Base-by-base conservation (phyloP, 2,797 vertebrate species). In the Anniella stebbinsi region DNA sequence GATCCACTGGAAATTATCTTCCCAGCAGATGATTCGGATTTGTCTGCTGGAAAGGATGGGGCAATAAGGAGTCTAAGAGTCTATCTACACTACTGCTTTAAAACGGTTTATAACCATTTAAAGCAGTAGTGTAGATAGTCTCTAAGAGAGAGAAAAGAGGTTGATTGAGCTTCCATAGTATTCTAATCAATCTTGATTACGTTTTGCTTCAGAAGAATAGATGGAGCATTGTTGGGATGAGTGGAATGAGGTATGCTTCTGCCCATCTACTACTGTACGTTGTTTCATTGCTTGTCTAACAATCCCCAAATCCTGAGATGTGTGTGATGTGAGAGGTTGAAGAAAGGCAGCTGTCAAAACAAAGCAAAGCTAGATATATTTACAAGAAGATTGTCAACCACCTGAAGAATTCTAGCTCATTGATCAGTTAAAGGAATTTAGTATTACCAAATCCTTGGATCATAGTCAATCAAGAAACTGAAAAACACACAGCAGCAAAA, bases 361-460 rank as follows among this genome's bases (percentile, higher is more conserved):
- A 72, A 60, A 78, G 38, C 28, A 90, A 85, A 78, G 38, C 28
- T 87, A 85, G 82, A 80, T 72, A 13, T 30, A 0, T 72, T 83
- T 45, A 57, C 4, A 90, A 82, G 78, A 90, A 57, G 36, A 41
- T 25, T 76, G 45, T 83, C 69, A 76, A 11, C 17, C n/a, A 66
- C 10, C 17, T 69, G 36, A 78, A 57, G 11, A 45, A 45, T 66
- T 45, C 84, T 78, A 69, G 48, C 57, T 57, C 18, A 30, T 28
- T 69, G 23, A 77, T 51, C 41, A 36, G 8, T 38, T 72, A 48
- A 41, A 80, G 23, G 86, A 70, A 51, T 63, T 66, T 30, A 72
- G 4, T 41, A 18, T 86, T 51, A 54, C 25, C 1, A 33, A 38
- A 33, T 83, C 1, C 11, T 41, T 15, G 7, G 38, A 70, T 48